phyloP scores from a whole-genome alignment of 1,140 invertebrate genomes.

The Nixonia krombeini region DNA sequence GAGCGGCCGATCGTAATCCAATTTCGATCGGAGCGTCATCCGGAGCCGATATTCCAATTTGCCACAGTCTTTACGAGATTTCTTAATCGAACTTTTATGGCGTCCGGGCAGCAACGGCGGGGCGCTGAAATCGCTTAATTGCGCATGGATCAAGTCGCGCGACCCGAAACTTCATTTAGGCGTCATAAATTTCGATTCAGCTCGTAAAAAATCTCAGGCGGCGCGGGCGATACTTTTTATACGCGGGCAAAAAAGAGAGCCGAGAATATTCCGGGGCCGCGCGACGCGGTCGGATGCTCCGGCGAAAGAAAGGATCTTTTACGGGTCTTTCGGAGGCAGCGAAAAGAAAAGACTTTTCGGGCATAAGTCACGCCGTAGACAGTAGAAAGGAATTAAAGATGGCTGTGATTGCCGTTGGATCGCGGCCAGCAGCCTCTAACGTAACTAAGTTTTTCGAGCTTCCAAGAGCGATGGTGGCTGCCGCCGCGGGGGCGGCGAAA shows the following conservation, averaged over 20 bases:
- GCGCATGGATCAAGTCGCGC: slow-evolving; percentile 10
- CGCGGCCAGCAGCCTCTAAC: slow-evolving; percentile 49
- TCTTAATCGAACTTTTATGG: too few relatives aligned
- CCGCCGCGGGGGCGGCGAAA: too few relatives aligned
- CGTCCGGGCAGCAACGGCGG: too few relatives aligned
- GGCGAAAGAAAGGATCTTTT: too few relatives aligned
- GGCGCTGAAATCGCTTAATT: slow-evolving; percentile 29
- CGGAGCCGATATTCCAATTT: too few relatives aligned
- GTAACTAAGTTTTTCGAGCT: slow-evolving; percentile 55
- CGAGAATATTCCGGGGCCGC: slow-evolving; percentile 12
- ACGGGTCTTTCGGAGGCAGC: slow-evolving; percentile 33
- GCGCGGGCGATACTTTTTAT: slow-evolving; percentile 39
- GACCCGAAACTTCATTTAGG: slow-evolving; percentile 22
- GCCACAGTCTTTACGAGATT: too few relatives aligned
- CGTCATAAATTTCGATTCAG: slow-evolving; percentile 41
- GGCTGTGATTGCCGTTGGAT: slow-evolving; percentile 61
- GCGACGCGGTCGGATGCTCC: too few relatives aligned
- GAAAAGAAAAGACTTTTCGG: slow-evolving; percentile 43
- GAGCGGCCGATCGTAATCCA: too few relatives aligned
- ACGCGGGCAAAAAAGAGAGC: slow-evolving; percentile 33
- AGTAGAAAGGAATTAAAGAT: slow-evolving; percentile 64
- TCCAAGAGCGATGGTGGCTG: not conserved
- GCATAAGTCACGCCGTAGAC: slow-evolving; percentile 55
- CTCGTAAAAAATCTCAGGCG: slow-evolving; percentile 38
- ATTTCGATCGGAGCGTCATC: too few relatives aligned